Evolutionary conservation across 2,113 vertebrate genomes (phyloP).

Genomic region (Mastomys coucha): DNA sequence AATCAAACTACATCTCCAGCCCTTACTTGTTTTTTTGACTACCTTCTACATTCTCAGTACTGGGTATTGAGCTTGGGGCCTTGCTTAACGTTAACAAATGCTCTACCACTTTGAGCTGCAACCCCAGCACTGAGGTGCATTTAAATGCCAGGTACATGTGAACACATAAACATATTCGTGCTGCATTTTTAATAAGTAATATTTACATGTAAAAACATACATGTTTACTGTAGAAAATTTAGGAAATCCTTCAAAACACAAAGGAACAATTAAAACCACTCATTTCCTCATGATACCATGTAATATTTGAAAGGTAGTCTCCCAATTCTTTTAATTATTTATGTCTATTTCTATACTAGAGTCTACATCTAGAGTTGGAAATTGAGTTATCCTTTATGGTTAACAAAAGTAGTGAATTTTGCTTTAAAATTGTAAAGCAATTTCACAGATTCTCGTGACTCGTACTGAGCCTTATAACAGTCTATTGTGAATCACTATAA

Average conservation of each 20-base stretch:
- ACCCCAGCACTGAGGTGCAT: background rate
- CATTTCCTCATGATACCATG: background rate
- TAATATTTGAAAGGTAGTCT: background rate
- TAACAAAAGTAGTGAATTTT: slow-evolving; percentile 1
- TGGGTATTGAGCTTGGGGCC: background rate
- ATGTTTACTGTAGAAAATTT: background rate
- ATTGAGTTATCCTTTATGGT: background rate
- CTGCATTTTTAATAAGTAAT: background rate
- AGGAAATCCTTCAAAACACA: background rate
- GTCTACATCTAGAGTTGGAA: background rate
- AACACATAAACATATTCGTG: background rate
- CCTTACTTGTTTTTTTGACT: background rate
- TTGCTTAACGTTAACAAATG: too few species aligned
- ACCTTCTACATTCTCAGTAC: too few species aligned
- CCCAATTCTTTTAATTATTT: background rate
- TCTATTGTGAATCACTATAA: background rate
- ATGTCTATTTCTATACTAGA: background rate
- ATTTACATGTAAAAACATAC: background rate
- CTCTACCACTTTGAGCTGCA: background rate
- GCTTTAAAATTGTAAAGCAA: background rate
- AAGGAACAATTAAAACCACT: slow-evolving; percentile 17
- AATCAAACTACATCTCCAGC: background rate
- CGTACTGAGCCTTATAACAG: background rate
- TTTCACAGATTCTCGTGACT: slow-evolving; percentile 16
- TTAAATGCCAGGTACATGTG: background rate